A percentile compares a stretch with the other conserved stretches of the same genome.
phyloP scores from a whole-genome alignment of 64 coral and sea anemone species.

The Montipora foliosa region DNA sequence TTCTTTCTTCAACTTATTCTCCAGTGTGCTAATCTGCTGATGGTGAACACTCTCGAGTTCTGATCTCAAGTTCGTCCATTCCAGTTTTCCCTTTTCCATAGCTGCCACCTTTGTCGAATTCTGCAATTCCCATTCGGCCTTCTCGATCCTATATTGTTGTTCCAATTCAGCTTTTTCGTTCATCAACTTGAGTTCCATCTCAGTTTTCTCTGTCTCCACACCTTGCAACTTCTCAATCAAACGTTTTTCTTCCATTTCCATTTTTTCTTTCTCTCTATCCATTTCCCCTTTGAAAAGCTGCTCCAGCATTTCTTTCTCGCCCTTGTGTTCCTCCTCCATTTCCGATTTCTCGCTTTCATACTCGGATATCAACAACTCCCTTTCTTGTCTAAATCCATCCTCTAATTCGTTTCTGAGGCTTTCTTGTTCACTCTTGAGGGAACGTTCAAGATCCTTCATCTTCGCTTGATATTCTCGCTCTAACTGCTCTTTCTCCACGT shows the following conservation, averaged over 20 bases:
- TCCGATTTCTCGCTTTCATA: conserved; percentile 91
- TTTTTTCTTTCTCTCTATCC: conserved; percentile 76
- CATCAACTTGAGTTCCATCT: conserved; percentile 78
- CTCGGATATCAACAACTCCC: conserved; percentile 89
- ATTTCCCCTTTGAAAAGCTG: conserved; percentile 76
- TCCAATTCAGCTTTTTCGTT: conserved; percentile 96
- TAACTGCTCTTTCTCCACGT: conserved; percentile 80
- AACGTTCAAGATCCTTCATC: conserved; percentile 83
- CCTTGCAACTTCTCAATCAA: conserved; percentile 69
- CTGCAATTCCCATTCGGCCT: conserved; percentile 85
- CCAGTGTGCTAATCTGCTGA: conserved; percentile 64
- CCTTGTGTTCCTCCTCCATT: conserved; percentile 81
- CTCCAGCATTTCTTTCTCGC: conserved; percentile 89
- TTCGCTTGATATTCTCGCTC: conserved; percentile 82
- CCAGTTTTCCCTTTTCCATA: conserved; percentile 80
- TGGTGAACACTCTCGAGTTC: conserved; percentile 83
- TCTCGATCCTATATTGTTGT: conserved; percentile 90
- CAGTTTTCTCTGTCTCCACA: conserved; percentile 80
- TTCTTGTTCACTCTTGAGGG: conserved; percentile 68
- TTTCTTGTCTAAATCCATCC: conserved; percentile 78
- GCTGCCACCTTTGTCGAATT: conserved; percentile 61
- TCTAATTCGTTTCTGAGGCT: conserved; percentile 69
- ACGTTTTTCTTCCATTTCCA: conserved; percentile 62
- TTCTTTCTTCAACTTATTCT: conserved; percentile 77
- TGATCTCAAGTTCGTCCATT: conserved; percentile 75